Percentiles rank a stretch among this genome's conserved stretches.
Conservation (phyloP, 2,113 vertebrate species). For the Phocoena sinus region DNA sequence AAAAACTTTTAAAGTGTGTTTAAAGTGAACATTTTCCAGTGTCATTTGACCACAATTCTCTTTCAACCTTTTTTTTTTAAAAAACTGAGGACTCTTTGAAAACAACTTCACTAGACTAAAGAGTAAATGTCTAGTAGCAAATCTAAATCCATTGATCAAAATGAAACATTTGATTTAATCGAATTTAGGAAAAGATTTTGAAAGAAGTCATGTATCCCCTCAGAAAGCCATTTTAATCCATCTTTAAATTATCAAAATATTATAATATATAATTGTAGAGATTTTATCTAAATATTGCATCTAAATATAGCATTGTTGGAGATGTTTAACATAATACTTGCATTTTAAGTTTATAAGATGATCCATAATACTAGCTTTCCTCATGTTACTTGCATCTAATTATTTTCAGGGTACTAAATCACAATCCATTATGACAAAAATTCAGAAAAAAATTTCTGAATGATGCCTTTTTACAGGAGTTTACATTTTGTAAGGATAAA, state of each 20-base stretch:
- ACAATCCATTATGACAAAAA: not conserved
- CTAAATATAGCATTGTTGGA: not conserved
- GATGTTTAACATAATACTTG: not conserved
- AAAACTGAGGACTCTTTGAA: not conserved
- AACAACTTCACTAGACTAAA: not conserved
- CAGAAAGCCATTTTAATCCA: not conserved
- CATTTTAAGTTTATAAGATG: not conserved
- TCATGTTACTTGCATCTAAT: not conserved
- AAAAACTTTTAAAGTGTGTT: not conserved
- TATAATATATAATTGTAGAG: not conserved
- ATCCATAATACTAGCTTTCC: not conserved
- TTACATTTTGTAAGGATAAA: not conserved
- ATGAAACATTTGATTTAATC: constrained; percentile 21
- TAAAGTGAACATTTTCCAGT: not conserved
- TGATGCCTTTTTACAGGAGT: not conserved
- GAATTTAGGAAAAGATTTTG: constrained; percentile 21
- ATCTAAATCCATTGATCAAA: not conserved
- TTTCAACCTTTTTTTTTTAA: not conserved
- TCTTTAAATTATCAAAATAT: not conserved
- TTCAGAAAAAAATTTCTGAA: not conserved
- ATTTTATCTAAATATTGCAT: constrained; percentile 3
- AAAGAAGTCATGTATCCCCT: not conserved
- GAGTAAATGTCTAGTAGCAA: not conserved
- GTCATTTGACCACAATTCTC: not conserved
- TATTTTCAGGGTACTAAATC: constrained; percentile 31